Conservation (phyloP, 2,797 vertebrate genomes). For the Bradypodion ventrale region DNA sequence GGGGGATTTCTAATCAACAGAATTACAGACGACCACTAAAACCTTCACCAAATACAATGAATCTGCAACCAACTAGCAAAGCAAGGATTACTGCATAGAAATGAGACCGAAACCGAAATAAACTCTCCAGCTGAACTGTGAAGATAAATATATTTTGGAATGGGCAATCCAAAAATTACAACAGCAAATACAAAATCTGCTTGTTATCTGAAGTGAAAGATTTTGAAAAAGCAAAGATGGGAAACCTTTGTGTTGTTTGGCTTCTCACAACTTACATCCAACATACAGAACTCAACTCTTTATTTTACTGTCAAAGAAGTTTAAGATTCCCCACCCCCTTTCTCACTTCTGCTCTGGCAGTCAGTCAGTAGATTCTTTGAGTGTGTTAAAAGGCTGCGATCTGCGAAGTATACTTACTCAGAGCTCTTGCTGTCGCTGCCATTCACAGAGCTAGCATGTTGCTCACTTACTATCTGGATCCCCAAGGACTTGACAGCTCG, state of each 20-base stretch:
- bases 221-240: background rate
- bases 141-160: conserved; percentile 46
- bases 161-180: conserved; percentile 51
- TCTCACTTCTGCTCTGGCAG: conserved; percentile 58
- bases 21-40: conserved; percentile 23
- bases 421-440: conserved; percentile 69
- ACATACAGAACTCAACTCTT: conserved; percentile 52
- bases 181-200: conserved; percentile 46
- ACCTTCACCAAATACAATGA: conserved; percentile 37
- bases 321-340: conserved; percentile 64
- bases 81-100: conserved; percentile 40
- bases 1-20: background rate
- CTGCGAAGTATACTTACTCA: conserved; percentile 83
- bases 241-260: conserved; percentile 36
- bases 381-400: conserved; percentile 74
- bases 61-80: conserved; percentile 40
- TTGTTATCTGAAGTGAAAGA: conserved; percentile 46
- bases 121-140: conserved; percentile 43
- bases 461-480: conserved; percentile 77
- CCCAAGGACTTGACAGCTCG: conserved; percentile 85
- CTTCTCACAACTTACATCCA: conserved; percentile 25
- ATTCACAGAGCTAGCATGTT: conserved; percentile 56
- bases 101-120: conserved; percentile 36
- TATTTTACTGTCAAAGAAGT: conserved; percentile 59
- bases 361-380: conserved; percentile 75